Evolutionary conservation across 1,140 invertebrate genomes (phyloP), one percentile per base, ranked within the genome.

Genomic region (Megalonaias nervosa): DNA sequence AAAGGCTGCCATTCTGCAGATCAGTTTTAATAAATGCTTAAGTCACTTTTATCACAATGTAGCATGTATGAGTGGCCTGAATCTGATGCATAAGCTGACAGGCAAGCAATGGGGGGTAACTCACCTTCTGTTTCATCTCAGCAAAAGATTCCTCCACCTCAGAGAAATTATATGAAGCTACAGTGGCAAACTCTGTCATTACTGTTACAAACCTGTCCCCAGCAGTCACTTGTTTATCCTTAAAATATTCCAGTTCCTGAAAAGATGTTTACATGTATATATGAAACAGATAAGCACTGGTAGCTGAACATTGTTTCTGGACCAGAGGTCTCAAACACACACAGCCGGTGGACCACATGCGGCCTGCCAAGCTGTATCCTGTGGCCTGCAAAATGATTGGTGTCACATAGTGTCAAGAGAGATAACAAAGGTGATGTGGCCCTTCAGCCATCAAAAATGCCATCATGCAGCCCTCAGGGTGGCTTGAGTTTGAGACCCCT

Each of bases 91-190:
- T 69, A 5, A 11, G 11, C 38, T 48, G 38, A 48, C 4, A 48
- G 38, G 38, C 38, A 48, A 1, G 11, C 38, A 48, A 48, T 9
- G 38, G 38, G 38, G 9, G 38, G 38, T 48, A 19, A 65, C 86
- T 88, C 90, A 96, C 95, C 91, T 94, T 93, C 21, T 93, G 92
- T 88, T 95, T 94, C 95, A 97, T 97, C 82, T 97, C 97, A 90
- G 95, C 94, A 91, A 97, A 97, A 65, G 95, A 92, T 88, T 98
- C 97, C 90, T 99, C 97, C n/a, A 99, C 93, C 89, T 99, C 97
- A 1, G 96, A 95, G 83, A 98, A 94, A 85, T 92, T 96, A 93
- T 91, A 96, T 0, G 96, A 96, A 5, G 98, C 97, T 78, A 95
- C 95, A 0, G 96, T 95, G 84, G 98, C 94, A 91, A 99, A 99